Percentiles rank a stretch among this genome's conserved stretches.
Conservation (phyloP, 2,113 vertebrate genomes). For the Oreochromis niloticus region DNA sequence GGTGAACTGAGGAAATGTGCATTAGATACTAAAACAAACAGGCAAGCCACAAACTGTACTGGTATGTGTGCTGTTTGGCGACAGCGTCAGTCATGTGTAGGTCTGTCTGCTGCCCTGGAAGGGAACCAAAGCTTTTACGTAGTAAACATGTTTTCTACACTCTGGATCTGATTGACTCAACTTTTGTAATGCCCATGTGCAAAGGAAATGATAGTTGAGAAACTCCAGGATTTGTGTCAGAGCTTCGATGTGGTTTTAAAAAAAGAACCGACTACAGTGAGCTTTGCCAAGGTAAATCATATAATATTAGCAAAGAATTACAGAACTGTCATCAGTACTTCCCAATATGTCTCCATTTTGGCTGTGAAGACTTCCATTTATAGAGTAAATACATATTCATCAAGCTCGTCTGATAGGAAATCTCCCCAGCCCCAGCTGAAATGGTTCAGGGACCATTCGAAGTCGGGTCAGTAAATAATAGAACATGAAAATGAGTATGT, state of each 20-base stretch:
- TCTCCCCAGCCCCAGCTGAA: neutral
- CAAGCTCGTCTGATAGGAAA: constrained; percentile 2
- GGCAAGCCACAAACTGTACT: constrained; percentile 65
- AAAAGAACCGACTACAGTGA: neutral
- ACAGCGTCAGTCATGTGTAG: constrained; percentile 59
- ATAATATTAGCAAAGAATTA: constrained; percentile 29
- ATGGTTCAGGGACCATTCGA: neutral
- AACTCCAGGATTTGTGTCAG: constrained; percentile 3
- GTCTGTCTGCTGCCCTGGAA: constrained; percentile 38
- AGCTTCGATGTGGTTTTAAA: neutral
- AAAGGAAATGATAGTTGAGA: constrained; percentile 9
- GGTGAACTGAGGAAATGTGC: constrained; percentile 77
- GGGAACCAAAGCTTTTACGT: constrained; percentile 9
- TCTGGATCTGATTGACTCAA: neutral
- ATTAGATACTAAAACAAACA: constrained; percentile 82
- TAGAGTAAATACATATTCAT: constrained; percentile 48
- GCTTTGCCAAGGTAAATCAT: constrained; percentile 12
- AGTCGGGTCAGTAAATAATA: constrained; percentile 43
- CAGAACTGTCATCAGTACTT: constrained; percentile 27
- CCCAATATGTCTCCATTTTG: constrained; percentile 23
- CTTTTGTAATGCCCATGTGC: neutral
- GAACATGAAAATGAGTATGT: constrained; percentile 48
- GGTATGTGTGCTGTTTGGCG: constrained; percentile 78
- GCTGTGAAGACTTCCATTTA: neutral
- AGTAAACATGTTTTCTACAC: constrained; percentile 42